Conservation (phyloP, 2,113 vertebrate species). For the Phainopepla nitens region DNA sequence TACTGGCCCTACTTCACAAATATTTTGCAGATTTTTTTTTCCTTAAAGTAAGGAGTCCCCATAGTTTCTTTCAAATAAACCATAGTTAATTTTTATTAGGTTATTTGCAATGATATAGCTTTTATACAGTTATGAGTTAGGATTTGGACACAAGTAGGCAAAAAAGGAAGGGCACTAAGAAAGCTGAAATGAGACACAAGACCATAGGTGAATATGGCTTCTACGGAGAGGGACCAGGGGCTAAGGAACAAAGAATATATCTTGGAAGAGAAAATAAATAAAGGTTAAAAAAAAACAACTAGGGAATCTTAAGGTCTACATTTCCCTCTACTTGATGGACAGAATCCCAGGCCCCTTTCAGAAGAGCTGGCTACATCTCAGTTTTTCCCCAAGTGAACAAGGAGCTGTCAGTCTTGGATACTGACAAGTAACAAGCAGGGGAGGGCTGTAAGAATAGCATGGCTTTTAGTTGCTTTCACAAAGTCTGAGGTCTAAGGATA, state of each 20-base stretch:
- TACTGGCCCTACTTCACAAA: neutral
- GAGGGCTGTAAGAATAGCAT: rapidly evolving
- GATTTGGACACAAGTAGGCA: neutral
- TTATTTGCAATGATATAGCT: neutral
- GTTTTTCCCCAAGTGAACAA: neutral
- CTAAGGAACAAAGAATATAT: neutral
- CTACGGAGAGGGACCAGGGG: neutral
- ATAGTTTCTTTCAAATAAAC: neutral
- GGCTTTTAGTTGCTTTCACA: neutral
- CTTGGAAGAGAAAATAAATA: neutral
- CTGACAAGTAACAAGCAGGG: neutral
- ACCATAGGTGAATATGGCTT: rapidly evolving
- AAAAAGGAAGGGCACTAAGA: neutral
- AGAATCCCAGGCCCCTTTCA: neutral
- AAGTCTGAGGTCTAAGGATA: neutral
- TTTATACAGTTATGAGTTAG: neutral
- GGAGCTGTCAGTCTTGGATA: neutral
- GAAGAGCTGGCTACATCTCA: neutral
- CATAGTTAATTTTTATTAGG: neutral
- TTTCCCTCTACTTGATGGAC: neutral
- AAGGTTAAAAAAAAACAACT: neutral
- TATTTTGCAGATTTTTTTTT: neutral
- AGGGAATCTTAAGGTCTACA: rapidly evolving
- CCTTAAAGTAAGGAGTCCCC: rapidly evolving
- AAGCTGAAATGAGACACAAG: neutral